phyloP scores from a whole-genome alignment of 2,888 invertebrate genomes.

The Linnaemya vulpina region DNA sequence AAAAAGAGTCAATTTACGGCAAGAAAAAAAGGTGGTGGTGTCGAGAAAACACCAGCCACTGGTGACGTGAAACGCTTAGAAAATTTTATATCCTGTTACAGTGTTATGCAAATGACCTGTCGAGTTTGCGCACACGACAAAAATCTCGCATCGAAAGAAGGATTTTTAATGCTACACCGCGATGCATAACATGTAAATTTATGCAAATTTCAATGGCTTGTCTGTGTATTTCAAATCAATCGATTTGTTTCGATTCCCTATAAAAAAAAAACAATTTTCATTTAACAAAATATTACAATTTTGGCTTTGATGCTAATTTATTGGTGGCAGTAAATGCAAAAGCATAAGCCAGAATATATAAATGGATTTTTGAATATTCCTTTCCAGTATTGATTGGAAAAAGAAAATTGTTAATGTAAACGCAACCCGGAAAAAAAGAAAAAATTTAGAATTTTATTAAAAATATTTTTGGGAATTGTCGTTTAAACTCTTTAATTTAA shows the following conservation, averaged over 20 bases:
- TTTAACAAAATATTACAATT: slow-evolving; percentile 51
- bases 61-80: slow-evolving; percentile 1
- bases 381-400: slow-evolving; percentile 62
- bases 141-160: slow-evolving; percentile 48
- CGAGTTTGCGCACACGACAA: slow-evolving; percentile 72
- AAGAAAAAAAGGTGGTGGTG: slow-evolving; percentile 53
- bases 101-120: slow-evolving; percentile 82
- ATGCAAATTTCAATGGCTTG: slow-evolving; percentile 56
- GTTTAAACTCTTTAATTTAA: too few relatives aligned
- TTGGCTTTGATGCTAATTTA: slow-evolving; percentile 49
- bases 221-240: slow-evolving; percentile 31
- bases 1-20: background rate
- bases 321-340: slow-evolving; percentile 16
- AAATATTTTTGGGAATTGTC: too few relatives aligned
- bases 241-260: slow-evolving; percentile 59
- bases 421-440: too few relatives aligned
- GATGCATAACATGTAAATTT: slow-evolving; percentile 61
- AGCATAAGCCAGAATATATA: slow-evolving; percentile 37
- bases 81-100: slow-evolving; percentile 68
- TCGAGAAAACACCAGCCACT: slow-evolving; percentile 57
- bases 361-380: slow-evolving; percentile 7
- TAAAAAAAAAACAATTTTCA: slow-evolving; percentile 36
- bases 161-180: slow-evolving; percentile 41
- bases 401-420: too few relatives aligned
- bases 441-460: too few relatives aligned